Base-by-base conservation (phyloP, 2,113 vertebrate species). In the Rhipidura dahli region DNA sequence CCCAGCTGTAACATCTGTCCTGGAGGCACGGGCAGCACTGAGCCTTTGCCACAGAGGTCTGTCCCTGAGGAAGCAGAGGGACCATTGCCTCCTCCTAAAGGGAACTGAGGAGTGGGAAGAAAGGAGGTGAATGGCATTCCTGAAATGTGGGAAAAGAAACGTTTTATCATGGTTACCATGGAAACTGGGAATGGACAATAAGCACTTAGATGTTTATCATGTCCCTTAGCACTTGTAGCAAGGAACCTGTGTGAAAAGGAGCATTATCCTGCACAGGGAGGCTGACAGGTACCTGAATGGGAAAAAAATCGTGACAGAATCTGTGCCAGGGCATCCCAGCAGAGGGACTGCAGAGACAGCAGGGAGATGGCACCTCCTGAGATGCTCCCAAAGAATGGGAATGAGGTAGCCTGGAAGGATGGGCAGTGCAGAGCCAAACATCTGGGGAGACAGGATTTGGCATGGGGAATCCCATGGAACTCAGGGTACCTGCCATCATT, bases 181-280 rank as follows among this genome's bases (percentile, higher is more conserved):
- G 96, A 82, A 96, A 97, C 93, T 87, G 59, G 35, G 53, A 93
- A 89, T 39, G 96, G 96, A 96, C 96, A 96, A 85, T 94, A 87
- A 93, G 89, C 75, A 79, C 81, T 93, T 68, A 37, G 33, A 78
- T 61, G 49, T 82, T 95, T 79, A 56, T 76, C 47, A 72, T 76
- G 93, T 95, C 51, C 42, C 77, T 87, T 79, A 93, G 89, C 69
- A 79, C 80, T 89, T 82, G 86, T 72, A 92, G 49, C 60, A 33
- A 17, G 45, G 73, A 87, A 69, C 89, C 70, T 75, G 31, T 53
- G 66, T 91, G 84, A 82, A 91, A 64, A 92, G 80, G 45, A 87
- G 28, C 40, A 64, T 91, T 93, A 53, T 39, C 61, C 33, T 7
- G 9, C n/a, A 72, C n/a, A 40, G 26, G 11, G 50, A 75, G 28